Percentiles rank a stretch among this genome's conserved stretches.
These are phyloP conservation scores for Trachythela sp. DNA, from an alignment of 64 coral and sea anemone species.

Conservation along the genomic window DNA sequence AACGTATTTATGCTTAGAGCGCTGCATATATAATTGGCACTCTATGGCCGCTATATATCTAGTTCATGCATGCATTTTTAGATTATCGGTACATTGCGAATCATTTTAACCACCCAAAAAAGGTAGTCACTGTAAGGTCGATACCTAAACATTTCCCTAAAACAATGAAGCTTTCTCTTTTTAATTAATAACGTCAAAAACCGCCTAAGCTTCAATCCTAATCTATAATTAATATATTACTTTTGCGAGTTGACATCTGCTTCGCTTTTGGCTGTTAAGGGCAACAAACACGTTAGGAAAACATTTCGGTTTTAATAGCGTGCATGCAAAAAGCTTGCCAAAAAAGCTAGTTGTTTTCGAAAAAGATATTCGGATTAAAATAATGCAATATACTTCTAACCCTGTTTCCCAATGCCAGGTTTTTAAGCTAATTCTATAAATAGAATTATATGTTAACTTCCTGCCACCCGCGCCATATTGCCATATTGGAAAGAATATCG, in stretches of 20 bases:
- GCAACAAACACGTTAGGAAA: neutral
- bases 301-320: neutral
- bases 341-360: too few species aligned
- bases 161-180: neutral
- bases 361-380: too few species aligned
- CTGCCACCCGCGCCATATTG: neutral
- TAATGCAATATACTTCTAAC: too few species aligned
- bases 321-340: too few species aligned
- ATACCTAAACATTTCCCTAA: neutral
- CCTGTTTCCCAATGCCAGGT: too few species aligned
- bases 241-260: neutral
- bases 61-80: too few species aligned
- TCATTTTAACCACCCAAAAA: too few species aligned
- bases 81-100: too few species aligned
- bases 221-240: neutral
- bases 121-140: too few species aligned
- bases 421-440: neutral
- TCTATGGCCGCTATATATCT: too few species aligned
- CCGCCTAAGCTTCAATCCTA: neutral
- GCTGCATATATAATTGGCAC: too few species aligned
- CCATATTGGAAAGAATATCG: neutral
- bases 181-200: neutral
- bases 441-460: neutral
- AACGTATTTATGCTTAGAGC: too few species aligned
- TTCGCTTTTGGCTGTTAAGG: neutral